Evolutionary conservation across 2,113 vertebrate genomes (phyloP).

Genomic region (Polyodon spathula): DNA sequence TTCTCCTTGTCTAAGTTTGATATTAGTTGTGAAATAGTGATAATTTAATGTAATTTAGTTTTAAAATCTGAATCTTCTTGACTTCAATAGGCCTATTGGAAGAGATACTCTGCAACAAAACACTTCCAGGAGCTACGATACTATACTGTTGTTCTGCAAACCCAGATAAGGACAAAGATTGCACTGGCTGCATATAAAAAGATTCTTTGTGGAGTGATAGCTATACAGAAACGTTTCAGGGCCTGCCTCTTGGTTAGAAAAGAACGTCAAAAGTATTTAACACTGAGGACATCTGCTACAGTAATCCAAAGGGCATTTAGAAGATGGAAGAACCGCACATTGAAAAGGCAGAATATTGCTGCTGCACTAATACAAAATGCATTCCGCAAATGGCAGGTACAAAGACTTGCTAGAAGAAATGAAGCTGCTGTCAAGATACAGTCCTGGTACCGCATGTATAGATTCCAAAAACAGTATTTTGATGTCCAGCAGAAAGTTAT

Average conservation of each 20-base stretch:
- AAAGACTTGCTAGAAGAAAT: conserved; percentile 29
- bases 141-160: conserved; percentile 58
- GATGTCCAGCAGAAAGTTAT: conserved; percentile 26
- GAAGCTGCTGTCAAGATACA: conserved; percentile 67
- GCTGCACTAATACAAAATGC: conserved; percentile 55
- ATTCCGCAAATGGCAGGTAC: conserved; percentile 56
- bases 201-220: conserved; percentile 45
- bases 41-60: neutral
- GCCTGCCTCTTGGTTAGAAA: conserved; percentile 43
- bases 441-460: conserved; percentile 65
- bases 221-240: conserved; percentile 57
- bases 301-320: conserved; percentile 62
- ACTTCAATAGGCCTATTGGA: conserved; percentile 63
- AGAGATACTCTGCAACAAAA: conserved; percentile 49
- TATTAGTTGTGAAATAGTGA: neutral
- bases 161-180: conserved; percentile 63
- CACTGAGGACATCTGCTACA: conserved; percentile 43
- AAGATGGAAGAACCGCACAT: conserved; percentile 54
- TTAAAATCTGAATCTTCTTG: neutral
- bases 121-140: conserved; percentile 52
- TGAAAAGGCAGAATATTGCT: conserved; percentile 42
- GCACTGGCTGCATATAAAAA: conserved; percentile 46
- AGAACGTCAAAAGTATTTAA: conserved; percentile 42
- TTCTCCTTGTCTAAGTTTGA: neutral
- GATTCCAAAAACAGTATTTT: conserved; percentile 32